Evolutionary conservation across 2,113 vertebrate genomes (phyloP), one percentile per base, ranked within the genome.

Genomic region (Oophaga pumilio): DNA sequence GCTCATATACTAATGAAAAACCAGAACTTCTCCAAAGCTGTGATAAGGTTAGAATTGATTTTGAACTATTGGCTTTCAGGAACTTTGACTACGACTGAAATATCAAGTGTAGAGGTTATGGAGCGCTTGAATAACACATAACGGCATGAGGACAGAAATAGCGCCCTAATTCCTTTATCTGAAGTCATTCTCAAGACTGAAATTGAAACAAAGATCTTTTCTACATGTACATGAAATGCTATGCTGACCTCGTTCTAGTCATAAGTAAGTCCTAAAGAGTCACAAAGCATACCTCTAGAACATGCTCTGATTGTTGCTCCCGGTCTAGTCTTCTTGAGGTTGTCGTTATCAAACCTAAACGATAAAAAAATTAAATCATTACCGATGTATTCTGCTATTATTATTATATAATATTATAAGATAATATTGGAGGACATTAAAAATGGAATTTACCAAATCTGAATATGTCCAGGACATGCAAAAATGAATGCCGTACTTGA

Each of bases 281-380:
- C 9, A 43, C 17, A 66, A 89, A 13, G 89, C 90, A 95, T 94
- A 99, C 98, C 96, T 99, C 98, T 24, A 99, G 91, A 92, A 98
- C 96, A 90, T 99, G 98, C 80, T 99, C 98, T 11, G 91, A 95
- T 76, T 99, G 98, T 86, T 99, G 97, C 66, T 99, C 98, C 80
- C 97, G 92, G 93, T 99, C 98, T 86, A 99, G 93, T 90, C 93
- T 98, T 89, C 98, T 96, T 62, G 98, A 97, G 3, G 98, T 99
- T 2, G 98, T 99, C 76, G 96, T 96, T 89, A 99, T 96, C 85
- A 99, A 94, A 87, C 98, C 98, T 99, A 93, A 9, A 88, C 91
- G 93, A 0, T 2, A 87, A 88, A 74, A 74, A 52, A 79, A 91
- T 87, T 52, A 91, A 89, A 78, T 20, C 6, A n/a, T 59, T 26